Evolutionary conservation across 1,140 invertebrate species (phyloP).

Genomic region (Hyles euphorbiae): DNA sequence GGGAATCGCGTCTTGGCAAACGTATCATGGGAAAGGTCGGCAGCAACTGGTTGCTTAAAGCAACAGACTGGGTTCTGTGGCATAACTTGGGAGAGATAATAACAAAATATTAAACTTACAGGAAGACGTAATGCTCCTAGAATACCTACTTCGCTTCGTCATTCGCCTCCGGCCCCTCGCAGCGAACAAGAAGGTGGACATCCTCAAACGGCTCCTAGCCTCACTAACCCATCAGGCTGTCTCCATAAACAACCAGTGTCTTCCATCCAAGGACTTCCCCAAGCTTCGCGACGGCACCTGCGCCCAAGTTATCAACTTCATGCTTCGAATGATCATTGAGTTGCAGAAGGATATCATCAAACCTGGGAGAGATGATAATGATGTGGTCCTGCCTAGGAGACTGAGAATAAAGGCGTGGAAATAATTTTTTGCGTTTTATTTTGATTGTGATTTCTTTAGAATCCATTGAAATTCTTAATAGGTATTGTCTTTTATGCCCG

Average conservation of each 20-base stretch:
- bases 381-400: constrained; percentile 51
- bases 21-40: too few species aligned
- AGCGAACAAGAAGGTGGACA: constrained; percentile 74
- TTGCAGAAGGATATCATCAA: constrained; percentile 58
- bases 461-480: too few species aligned
- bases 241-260: constrained; percentile 70
- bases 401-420: constrained; percentile 64
- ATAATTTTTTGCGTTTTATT: constrained; percentile 30
- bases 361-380: constrained; percentile 50
- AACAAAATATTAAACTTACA: constrained; percentile 48
- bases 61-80: too few species aligned
- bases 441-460: background rate
- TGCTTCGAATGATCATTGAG: constrained; percentile 54
- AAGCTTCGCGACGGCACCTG: constrained; percentile 57
- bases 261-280: constrained; percentile 66
- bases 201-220: constrained; percentile 79
- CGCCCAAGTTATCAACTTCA: constrained; percentile 53
- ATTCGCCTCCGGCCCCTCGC: constrained; percentile 79
- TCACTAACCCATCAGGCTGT: constrained; percentile 81
- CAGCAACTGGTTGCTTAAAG: too few species aligned
- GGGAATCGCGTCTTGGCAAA: too few species aligned
- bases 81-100: too few species aligned
- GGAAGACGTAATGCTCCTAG: constrained; percentile 80
- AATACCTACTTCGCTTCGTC: constrained; percentile 85
- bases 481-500: too few species aligned